Evolutionary conservation across 2,888 invertebrate species (phyloP), one percentile per base, ranked within the genome.

Genomic region (Microctonus brassicae): DNA sequence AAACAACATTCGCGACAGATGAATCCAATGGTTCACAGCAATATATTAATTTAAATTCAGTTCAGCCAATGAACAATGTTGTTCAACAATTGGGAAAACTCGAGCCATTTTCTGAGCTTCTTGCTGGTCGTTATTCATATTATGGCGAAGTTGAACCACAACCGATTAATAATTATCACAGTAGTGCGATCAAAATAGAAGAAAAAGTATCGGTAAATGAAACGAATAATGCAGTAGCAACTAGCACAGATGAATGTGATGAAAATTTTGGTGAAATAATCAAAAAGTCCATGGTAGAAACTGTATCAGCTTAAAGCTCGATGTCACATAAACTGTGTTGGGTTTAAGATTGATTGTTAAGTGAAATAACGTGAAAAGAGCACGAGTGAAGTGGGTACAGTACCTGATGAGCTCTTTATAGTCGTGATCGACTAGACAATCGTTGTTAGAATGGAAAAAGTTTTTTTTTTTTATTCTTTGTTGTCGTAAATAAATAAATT

Each of bases 211-310:
- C 36, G 65, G 57, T 39, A 73, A 62, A 17, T 64, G 68, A 64
- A 1, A 65, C 39, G 29, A 75, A 68, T 62, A 72, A 77, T 39
- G 74, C 74, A 26, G 26, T 53, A 68, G 73, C 74, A 36, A 77
- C 81, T 58, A 75, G 80, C 33, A 80, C 76, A 55, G 90, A 89
- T 60, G 89, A 90, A 69, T 89, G 89, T 80, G 91, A 90, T 79
- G 95, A 95, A 82, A 96, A 96, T 87, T 95, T 96, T 84, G 96
- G 96, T 67, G 96, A 96, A 89, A 94, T 97, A 82, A 96, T 96
- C 80, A 96, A 96, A 88, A 95, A 96, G 88, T 94, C 95, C 76
- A 95, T 96, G 91, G 95, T 96, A 84, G 96, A 96, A 88, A 95
- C 95, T 81, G 95, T 95, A 82, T 94, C 93, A 82, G 94, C 94